Conservation (phyloP, 2,888 invertebrate genomes). For the Calameuta pallipes region DNA sequence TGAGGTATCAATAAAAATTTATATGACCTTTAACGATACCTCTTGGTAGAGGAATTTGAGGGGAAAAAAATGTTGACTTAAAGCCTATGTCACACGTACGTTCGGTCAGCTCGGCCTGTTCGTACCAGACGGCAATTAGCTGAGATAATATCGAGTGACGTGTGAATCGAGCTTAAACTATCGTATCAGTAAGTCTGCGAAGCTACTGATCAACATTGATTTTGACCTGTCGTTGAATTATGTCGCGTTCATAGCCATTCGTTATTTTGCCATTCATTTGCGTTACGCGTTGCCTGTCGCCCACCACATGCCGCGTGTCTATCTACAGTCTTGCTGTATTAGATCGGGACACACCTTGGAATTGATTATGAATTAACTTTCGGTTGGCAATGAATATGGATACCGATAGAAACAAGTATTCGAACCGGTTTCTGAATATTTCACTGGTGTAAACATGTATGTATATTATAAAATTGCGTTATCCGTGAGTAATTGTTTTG, state of each 20-base stretch:
- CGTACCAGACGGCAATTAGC: not conserved
- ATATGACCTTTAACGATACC: not conserved
- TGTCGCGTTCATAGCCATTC: not conserved
- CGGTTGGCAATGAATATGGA: constrained; percentile 25
- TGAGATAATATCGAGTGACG: not conserved
- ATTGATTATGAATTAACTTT: constrained; percentile 31
- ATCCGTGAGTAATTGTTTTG: not conserved
- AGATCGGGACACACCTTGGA: constrained; percentile 29
- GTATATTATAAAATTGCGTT: not conserved
- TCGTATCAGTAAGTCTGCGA: not conserved
- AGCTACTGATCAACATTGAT: not conserved
- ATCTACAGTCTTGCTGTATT: constrained; percentile 14
- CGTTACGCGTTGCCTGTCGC: constrained; percentile 35
- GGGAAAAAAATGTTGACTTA: not conserved
- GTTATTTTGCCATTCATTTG: constrained; percentile 33
- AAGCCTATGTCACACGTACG: not conserved
- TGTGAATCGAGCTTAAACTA: not conserved
- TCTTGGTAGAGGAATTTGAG: not conserved
- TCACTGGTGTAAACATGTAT: not conserved
- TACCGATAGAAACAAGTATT: not conserved
- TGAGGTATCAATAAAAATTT: not conserved
- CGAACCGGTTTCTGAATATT: not conserved
- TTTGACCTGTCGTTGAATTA: not conserved
- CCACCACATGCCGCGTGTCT: constrained; percentile 25
- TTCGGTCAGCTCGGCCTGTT: not conserved